These are phyloP conservation scores for Diprion similis DNA, from an alignment of 1,140 invertebrate genomes.

Conservation along the genomic window DNA sequence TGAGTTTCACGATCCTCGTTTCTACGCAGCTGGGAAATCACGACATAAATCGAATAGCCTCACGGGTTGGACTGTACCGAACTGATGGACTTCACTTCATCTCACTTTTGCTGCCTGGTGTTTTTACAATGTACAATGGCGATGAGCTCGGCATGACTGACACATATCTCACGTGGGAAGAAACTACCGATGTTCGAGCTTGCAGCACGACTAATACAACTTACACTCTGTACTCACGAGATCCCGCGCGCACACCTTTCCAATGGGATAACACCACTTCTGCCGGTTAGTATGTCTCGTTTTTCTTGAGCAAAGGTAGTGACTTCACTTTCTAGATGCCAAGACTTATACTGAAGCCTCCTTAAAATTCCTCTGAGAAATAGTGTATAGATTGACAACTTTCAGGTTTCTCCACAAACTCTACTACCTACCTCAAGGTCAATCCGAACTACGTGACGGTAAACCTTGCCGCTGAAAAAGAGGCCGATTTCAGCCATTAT, in stretches of 20 bases:
- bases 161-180: constrained; percentile 61
- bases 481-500: constrained; percentile 51
- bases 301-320: not conserved
- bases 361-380: too few species aligned
- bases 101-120: constrained; percentile 71
- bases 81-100: constrained; percentile 64
- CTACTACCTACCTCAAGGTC: not conserved
- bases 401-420: constrained; percentile 9
- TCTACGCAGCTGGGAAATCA: constrained; percentile 70
- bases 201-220: constrained; percentile 59
- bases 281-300: constrained; percentile 59
- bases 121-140: constrained; percentile 77
- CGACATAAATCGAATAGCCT: constrained; percentile 66
- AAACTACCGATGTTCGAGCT: constrained; percentile 62
- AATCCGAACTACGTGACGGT: not conserved
- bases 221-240: constrained; percentile 63
- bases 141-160: constrained; percentile 79
- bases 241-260: constrained; percentile 71
- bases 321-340: not conserved
- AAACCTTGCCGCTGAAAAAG: not conserved
- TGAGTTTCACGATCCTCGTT: not conserved
- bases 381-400: not conserved
- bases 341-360: not conserved
- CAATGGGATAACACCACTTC: constrained; percentile 68
- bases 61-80: constrained; percentile 64